A percentile compares a stretch with the other conserved stretches of the same genome.
Conservation (phyloP, 53 echinoderm and acorn worm species). For the Glandiceps talaboti region DNA sequence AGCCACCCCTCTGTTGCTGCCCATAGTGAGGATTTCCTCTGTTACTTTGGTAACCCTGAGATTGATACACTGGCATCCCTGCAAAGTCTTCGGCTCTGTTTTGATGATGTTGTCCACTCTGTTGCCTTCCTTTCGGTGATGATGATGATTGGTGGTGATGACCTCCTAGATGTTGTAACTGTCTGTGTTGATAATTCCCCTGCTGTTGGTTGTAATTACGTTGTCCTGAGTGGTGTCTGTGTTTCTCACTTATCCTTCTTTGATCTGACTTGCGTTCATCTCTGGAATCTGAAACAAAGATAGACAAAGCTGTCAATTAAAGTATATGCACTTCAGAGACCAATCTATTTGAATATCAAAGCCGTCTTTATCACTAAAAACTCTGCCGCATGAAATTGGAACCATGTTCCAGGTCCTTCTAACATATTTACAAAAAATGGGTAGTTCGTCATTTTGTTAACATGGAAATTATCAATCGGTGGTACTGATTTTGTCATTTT, state of each 20-base stretch:
- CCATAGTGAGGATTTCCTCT: not conserved
- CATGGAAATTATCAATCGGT: too few species aligned
- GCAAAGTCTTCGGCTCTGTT: not conserved
- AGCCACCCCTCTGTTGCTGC: not conserved
- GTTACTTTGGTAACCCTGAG: not conserved
- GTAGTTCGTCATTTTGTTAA: too few species aligned
- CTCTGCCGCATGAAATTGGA: too few species aligned
- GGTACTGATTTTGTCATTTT: too few species aligned
- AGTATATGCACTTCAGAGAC: too few species aligned
- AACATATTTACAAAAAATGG: too few species aligned
- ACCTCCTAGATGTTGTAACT: slow-evolving; percentile 4
- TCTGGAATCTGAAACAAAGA: not conserved
- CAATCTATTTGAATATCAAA: too few species aligned
- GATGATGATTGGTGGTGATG: not conserved
- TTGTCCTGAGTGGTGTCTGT: not conserved
- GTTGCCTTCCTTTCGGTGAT: not conserved
- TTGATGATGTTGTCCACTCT: not conserved
- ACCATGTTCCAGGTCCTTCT: too few species aligned
- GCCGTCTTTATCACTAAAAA: too few species aligned
- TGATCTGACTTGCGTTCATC: not conserved
- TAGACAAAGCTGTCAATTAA: too few species aligned
- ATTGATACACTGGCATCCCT: not conserved
- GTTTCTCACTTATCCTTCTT: not conserved
- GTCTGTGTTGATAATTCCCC: not conserved
- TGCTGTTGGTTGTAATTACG: slow-evolving; percentile 6